A percentile compares a stretch with the other conserved stretches of the same genome.
phyloP scores from a whole-genome alignment of 2,113 vertebrate genomes.

The Chaetura pelagica region DNA sequence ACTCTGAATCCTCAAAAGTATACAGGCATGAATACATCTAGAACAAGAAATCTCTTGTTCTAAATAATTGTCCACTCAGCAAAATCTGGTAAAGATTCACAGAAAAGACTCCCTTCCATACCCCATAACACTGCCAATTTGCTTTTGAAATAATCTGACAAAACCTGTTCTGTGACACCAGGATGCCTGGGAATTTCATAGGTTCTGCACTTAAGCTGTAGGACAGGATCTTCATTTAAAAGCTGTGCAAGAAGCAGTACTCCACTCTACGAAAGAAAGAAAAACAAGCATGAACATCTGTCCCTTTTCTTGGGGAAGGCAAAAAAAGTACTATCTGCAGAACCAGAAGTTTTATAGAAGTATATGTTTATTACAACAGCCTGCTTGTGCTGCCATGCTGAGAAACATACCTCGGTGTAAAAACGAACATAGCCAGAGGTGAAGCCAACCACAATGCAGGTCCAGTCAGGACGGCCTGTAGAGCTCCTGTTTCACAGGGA shows the following conservation, averaged over 20 bases:
- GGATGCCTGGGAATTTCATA: slow-evolving; percentile 96
- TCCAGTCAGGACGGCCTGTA: slow-evolving; percentile 97
- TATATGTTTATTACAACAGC: not conserved
- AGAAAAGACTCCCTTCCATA: slow-evolving; percentile 28
- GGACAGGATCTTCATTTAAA: slow-evolving; percentile 91
- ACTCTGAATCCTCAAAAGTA: slow-evolving; percentile 9
- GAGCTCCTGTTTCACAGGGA: slow-evolving; percentile 86
- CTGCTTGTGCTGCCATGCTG: not conserved
- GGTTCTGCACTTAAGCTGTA: slow-evolving; percentile 95
- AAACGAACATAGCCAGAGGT: slow-evolving; percentile 94
- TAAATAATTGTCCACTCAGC: not conserved
- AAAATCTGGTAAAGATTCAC: slow-evolving; percentile 31
- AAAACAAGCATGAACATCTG: not conserved
- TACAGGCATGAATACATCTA: not conserved
- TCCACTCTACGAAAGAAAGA: slow-evolving; percentile 82
- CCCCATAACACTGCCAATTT: slow-evolving; percentile 36
- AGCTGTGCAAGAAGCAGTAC: slow-evolving; percentile 95
- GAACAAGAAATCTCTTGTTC: slow-evolving; percentile 1
- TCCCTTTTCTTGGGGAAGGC: not conserved
- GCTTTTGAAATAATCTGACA: slow-evolving; percentile 56
- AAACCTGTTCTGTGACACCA: slow-evolving; percentile 95
- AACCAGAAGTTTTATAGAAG: not conserved
- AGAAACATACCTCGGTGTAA: slow-evolving; percentile 90
- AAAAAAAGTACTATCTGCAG: not conserved
- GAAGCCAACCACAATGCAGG: slow-evolving; percentile 95